Evolutionary conservation across 1,140 invertebrate genomes (phyloP), one percentile per base, ranked within the genome.

Genomic region (Magallana ariakensis): DNA sequence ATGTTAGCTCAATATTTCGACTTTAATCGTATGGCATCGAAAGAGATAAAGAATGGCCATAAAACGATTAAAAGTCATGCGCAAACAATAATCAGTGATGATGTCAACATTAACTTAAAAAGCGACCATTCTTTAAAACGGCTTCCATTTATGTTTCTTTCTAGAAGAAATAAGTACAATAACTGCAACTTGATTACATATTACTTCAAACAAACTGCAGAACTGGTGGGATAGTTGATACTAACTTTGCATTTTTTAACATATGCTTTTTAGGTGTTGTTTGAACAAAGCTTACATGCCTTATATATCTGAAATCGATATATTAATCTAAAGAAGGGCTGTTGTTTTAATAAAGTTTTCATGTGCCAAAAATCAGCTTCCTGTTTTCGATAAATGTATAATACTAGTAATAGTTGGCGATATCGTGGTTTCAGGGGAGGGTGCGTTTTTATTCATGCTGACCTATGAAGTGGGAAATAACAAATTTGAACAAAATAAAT

Each of bases 1-100:
- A 92, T 57, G 88, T 87, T 19, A 92, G 90, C 9, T 87, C 82
- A n/a, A 22, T 19, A 90, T 19, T 83, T n/a, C n/a, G n/a, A n/a
- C 58, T 83, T 53, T 90, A 81, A 91, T 88, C 1, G 57, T 89
- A 55, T 93, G 92, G 90, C 94, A 94, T 86, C 92, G 92, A 86
- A 93, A 94, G 3, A 93, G 94, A 85, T 93, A 92, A 55, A 92
- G 84, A 55, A 95, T 94, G 56, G 94, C 93, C n/a, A 95, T 66
- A 86, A 92, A 94, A 11, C 94, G 87, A 89, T 95, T 94, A 0
- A 94, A 70, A 16, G 94, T 93, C 94, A 95, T 26, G 92, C 91
- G 13, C 93, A 93, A 33, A 95, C 92, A 15, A 94, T 93, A 26
- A 92, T 90, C 11, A 93, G 92, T 1, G 84, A 85, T 6, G 58